Percentiles rank a stretch among this genome's conserved stretches.
Conservation (phyloP, 1,140 invertebrate genomes). For the Bombus soroeensis region DNA sequence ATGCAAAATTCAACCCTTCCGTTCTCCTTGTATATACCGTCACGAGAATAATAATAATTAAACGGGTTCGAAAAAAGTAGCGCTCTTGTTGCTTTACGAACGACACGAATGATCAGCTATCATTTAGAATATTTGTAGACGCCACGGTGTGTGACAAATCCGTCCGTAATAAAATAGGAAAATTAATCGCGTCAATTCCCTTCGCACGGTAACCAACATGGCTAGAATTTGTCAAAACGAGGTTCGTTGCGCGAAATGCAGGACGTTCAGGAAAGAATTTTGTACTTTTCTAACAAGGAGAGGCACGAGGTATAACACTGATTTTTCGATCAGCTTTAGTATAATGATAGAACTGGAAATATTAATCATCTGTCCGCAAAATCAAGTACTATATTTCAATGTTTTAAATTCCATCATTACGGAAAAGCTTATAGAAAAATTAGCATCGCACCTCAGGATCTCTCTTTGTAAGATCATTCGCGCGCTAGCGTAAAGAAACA, state of each 20-base stretch:
- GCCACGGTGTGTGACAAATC: slow-evolving; percentile 49
- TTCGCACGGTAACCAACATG: slow-evolving; percentile 44
- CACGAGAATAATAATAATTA: slow-evolving; percentile 51
- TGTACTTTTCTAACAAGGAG: slow-evolving; percentile 71
- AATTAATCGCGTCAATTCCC: slow-evolving; percentile 47
- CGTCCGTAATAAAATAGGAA: slow-evolving; percentile 58
- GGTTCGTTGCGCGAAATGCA: slow-evolving; percentile 67
- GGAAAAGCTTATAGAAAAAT: not conserved
- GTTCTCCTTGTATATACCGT: slow-evolving; percentile 50
- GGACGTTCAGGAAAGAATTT: slow-evolving; percentile 73
- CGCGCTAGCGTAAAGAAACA: slow-evolving; percentile 61
- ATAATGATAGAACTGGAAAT: not conserved
- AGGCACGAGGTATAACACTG: not conserved
- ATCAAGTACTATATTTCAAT: not conserved
- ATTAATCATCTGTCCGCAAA: not conserved
- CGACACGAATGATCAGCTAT: slow-evolving; percentile 64
- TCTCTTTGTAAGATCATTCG: slow-evolving; percentile 67
- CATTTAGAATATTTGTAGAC: slow-evolving; percentile 71
- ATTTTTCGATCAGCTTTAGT: not conserved
- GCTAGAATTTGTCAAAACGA: slow-evolving; percentile 52
- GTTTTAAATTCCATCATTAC: not conserved
- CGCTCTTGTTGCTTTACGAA: slow-evolving; percentile 57
- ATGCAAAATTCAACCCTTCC: slow-evolving; percentile 53
- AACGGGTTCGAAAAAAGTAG: slow-evolving; percentile 39
- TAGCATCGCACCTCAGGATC: not conserved